Conservation (phyloP, 2,888 invertebrate species). For the Charanyca ferruginea region DNA sequence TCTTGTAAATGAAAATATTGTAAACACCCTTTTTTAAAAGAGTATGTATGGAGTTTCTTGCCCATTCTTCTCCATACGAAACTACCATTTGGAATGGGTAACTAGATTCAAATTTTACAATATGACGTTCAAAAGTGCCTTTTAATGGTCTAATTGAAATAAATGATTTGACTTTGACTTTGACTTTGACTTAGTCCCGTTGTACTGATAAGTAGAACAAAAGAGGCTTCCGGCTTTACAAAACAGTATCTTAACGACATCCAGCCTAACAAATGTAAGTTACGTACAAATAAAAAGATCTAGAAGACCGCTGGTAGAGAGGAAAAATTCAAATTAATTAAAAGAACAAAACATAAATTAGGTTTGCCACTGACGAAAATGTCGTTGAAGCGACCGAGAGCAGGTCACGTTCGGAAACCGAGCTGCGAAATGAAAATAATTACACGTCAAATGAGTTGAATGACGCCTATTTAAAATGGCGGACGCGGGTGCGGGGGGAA, state of each 20-base stretch:
- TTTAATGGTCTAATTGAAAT: too few relatives aligned
- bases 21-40: too few relatives aligned
- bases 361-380: slow-evolving; percentile 76
- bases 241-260: slow-evolving; percentile 47
- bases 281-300: slow-evolving; percentile 41
- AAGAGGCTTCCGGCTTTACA: slow-evolving; percentile 21
- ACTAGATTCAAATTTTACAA: too few relatives aligned
- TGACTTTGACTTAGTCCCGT: too few relatives aligned
- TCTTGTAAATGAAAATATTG: too few relatives aligned
- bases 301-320: slow-evolving; percentile 56
- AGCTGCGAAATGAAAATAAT: slow-evolving; percentile 84
- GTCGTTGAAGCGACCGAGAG: slow-evolving; percentile 60
- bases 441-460: slow-evolving; percentile 85
- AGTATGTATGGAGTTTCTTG: too few relatives aligned
- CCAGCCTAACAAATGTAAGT: slow-evolving; percentile 28
- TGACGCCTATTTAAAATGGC: slow-evolving; percentile 83
- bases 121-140: too few relatives aligned
- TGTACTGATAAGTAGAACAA: slow-evolving; percentile 40
- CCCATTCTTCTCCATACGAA: too few relatives aligned
- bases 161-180: too few relatives aligned
- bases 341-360: slow-evolving; percentile 76
- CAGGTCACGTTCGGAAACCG: slow-evolving; percentile 77
- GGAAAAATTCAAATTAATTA: slow-evolving; percentile 78
- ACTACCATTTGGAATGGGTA: too few relatives aligned
- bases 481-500: slow-evolving; percentile 66